phyloP scores from a whole-genome alignment of 2,888 invertebrate genomes.

The Drosophila conformis region DNA sequence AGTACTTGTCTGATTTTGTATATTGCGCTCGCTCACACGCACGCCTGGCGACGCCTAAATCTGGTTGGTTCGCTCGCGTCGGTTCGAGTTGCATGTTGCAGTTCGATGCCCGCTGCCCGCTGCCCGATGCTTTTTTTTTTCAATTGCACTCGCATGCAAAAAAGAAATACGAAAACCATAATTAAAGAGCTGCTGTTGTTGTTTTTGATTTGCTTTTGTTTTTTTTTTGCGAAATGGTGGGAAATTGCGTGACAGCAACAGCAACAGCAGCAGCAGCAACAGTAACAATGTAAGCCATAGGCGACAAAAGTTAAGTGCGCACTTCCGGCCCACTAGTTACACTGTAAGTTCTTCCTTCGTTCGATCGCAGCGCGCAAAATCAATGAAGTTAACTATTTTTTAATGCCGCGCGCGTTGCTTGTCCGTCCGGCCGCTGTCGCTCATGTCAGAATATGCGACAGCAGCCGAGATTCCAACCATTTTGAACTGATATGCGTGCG shows the following conservation, averaged over 20 bases:
- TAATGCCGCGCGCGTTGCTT: slow-evolving; percentile 38
- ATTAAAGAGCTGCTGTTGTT: slow-evolving; percentile 45
- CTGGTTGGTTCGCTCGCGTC: slow-evolving; percentile 30
- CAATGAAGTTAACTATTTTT: slow-evolving; percentile 54
- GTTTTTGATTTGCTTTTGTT: slow-evolving; percentile 1
- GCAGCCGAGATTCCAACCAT: slow-evolving; percentile 73
- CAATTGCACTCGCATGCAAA: slow-evolving; percentile 53
- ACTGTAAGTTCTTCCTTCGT: slow-evolving; percentile 50
- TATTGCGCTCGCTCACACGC: slow-evolving; percentile 62
- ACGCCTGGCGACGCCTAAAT: slow-evolving; percentile 3
- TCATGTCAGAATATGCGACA: slow-evolving; percentile 72
- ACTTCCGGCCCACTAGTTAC: slow-evolving; percentile 62
- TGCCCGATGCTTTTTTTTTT: slow-evolving; percentile 35
- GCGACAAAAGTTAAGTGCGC: slow-evolving; percentile 75
- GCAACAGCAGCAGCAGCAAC: slow-evolving; percentile 3
- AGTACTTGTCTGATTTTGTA: slow-evolving; percentile 60
- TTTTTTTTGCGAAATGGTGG: slow-evolving; percentile 44
- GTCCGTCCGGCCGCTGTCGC: slow-evolving; percentile 42
- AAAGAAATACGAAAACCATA: slow-evolving; percentile 40
- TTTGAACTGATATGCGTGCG: slow-evolving; percentile 69
- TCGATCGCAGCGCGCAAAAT: slow-evolving; percentile 23
- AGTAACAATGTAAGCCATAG: slow-evolving; percentile 32
- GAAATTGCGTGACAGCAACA: slow-evolving; percentile 57
- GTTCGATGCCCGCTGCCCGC: slow-evolving; percentile 47
- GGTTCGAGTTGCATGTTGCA: slow-evolving; percentile 66